These are phyloP conservation scores for Thymelicus sylvestris DNA, from an alignment of 2,888 invertebrate genomes.

Conservation along the genomic window DNA sequence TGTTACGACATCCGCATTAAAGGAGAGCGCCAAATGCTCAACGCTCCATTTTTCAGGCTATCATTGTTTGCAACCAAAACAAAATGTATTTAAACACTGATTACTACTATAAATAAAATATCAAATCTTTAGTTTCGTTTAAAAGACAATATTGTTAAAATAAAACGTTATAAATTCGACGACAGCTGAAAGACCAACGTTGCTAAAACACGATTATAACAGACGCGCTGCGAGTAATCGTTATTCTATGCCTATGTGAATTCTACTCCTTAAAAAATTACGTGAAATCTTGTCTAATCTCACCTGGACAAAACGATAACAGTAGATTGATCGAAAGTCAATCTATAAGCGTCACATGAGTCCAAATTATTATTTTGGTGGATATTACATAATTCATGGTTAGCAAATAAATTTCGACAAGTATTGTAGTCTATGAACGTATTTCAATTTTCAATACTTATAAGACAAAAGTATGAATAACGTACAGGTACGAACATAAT, in stretches of 20 bases:
- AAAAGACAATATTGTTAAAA: too few species aligned
- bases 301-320: conserved; percentile 3
- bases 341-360: neutral
- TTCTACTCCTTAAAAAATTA: neutral
- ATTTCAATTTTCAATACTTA: conserved; percentile 13
- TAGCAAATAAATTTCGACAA: neutral
- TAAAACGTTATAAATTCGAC: neutral
- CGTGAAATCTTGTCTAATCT: conserved; percentile 2
- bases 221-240: neutral
- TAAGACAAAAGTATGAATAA: conserved; percentile 14
- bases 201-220: neutral
- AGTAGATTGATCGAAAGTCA: neutral
- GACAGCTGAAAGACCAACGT: neutral
- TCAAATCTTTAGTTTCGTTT: too few species aligned
- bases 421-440: neutral
- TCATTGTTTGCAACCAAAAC: conserved; percentile 35
- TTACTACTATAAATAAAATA: neutral
- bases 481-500: conserved; percentile 2
- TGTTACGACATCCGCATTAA: conserved; percentile 65
- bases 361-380: neutral
- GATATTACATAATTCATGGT: neutral
- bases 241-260: too few species aligned
- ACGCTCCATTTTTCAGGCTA: conserved; percentile 34
- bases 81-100: neutral
- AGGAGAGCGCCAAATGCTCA: conserved; percentile 36